Base-by-base conservation (phyloP, 1,140 invertebrate genomes). In the Calephelis virginiensis region DNA sequence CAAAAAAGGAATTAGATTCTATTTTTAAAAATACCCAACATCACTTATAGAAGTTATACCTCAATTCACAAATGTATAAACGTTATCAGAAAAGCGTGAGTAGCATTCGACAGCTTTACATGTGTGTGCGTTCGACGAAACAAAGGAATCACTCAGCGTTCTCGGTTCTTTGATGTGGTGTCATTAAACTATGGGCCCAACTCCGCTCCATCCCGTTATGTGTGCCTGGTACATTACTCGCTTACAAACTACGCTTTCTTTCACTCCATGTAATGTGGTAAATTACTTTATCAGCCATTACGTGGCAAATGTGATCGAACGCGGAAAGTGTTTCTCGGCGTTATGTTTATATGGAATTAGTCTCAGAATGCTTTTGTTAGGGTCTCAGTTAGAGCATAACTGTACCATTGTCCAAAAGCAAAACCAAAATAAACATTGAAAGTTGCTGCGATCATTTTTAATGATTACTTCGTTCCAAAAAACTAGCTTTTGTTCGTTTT, bases 261-360 rank as follows among this genome's bases (percentile, higher is more conserved):
- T 53, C 49, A 17, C 14, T 53, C 49, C 14, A 53, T 53, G 49
- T 53, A 10, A 53, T 53, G 49, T 17, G 48, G 48, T 17, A 53
- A 53, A 53, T 53, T 53, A 17, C 49, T 53, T 53, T 53, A 53
- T 28, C 14, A 53, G 49, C 48, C 49, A 53, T 28, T 53, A 17
- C 10, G 40, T 8, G 49, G 10, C 8, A 13, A 53, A 28, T 53
- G 49, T 28, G 49, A 53, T 53, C 14, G 49, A 17, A 13, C 14
- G 17, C 3, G 14, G 9, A 28, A 53, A 50, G 8, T 17, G 17
- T 17, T 28, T 53, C 40, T 40, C 8, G 13, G 8, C 14, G 13
- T 50, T n/a, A 50, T 50, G n/a, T 50, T 53, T 17, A 53, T 10
- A 53, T 17, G 9, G 49, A 53, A 4, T 17, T 53, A 14, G 49